Base-by-base conservation (phyloP, 2,888 invertebrate genomes). In the Schizaphis graminum region DNA sequence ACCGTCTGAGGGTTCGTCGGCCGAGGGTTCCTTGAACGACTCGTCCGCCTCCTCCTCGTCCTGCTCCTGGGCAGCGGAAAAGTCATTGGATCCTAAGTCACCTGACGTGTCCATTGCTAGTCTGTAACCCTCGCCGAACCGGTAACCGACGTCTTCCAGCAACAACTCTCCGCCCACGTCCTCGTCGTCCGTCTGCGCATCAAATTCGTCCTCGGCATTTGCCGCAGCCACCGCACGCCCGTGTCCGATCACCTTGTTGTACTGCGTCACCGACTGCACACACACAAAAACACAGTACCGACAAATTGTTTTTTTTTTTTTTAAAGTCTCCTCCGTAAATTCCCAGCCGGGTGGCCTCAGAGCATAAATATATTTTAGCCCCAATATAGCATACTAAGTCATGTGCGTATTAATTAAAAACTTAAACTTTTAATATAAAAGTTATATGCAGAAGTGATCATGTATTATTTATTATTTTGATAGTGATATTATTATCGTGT, bases 41-140 rank as follows among this genome's bases (percentile, higher is more conserved):
- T 95, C 95, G 85, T 94, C 94, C 16, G 77, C 87, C 11, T 94
- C 94, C 28, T 94, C 94, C 35, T 95, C 94, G 56, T 95, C 95
- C 92, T 95, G 90, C 13, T 94, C 94, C 35, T 92, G 91, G 11
- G 94, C 57, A 3, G 61, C 49, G 16, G 85, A 86, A 57, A 49
- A 85, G 28, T 86, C 94, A 3, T 61, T 41, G 44, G 35, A 47
- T 77, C 35, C 77, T 26, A 13, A 13, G 24, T 4, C 49, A 35
- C 16, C 85, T 5, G 67, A 44, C 57, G 49, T 7, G 21, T 67
- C 86, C 86, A 94, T 41, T 7, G 94, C 94, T 49, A 94, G 41
- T 41, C 53, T 86, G 86, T 94, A 94, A 28, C 94, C 94, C 61
- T 94, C 93, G 90, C 93, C 93, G 85, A 94, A 94, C 67, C 93